Percentiles rank a stretch among this genome's conserved stretches.
Evolutionary conservation across 2,113 vertebrate genomes (phyloP).

Genomic region (Cynocephalus volans): DNA sequence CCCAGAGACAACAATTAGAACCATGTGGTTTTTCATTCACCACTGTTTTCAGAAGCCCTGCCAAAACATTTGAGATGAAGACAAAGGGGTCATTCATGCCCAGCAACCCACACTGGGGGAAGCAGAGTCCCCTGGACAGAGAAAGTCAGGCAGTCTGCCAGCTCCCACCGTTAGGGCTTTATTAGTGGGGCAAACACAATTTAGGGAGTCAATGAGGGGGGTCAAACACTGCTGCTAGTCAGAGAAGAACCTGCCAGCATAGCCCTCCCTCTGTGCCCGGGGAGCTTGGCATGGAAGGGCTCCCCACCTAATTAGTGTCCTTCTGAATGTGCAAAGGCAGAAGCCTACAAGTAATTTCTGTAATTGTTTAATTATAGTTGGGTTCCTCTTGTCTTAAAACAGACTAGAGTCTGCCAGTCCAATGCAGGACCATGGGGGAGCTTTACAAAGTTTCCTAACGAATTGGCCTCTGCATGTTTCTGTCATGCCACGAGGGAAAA

Average conservation of each 20-base stretch:
- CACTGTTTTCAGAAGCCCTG: conserved; percentile 65
- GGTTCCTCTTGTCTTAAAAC: conserved; percentile 68
- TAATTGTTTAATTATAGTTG: conserved; percentile 70
- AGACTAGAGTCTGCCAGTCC: neutral
- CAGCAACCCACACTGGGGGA: conserved; percentile 5
- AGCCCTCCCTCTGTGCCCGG: neutral
- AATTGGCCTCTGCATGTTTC: conserved; percentile 28
- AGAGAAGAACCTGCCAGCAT: neutral
- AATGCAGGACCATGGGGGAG: neutral
- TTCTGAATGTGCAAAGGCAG: conserved; percentile 48
- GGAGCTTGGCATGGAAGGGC: conserved; percentile 47
- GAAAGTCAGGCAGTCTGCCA: conserved; percentile 56
- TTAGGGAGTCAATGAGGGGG: conserved; percentile 63
- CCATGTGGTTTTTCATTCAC: conserved; percentile 72
- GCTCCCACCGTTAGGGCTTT: conserved; percentile 61
- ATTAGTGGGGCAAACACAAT: conserved; percentile 62
- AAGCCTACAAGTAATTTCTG: conserved; percentile 58
- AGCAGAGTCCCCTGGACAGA: conserved; percentile 6
- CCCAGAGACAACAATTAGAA: conserved; percentile 74
- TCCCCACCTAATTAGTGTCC: conserved; percentile 72
- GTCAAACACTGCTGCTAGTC: neutral
- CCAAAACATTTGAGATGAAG: conserved; percentile 62
- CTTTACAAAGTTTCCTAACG: conserved; percentile 63
- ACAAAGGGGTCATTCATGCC: conserved; percentile 20
- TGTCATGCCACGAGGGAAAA: neutral